A percentile compares a stretch with the other conserved stretches of the same genome.
Conservation (phyloP, 2,797 vertebrate genomes). For the Myiotriccus ornatus region DNA sequence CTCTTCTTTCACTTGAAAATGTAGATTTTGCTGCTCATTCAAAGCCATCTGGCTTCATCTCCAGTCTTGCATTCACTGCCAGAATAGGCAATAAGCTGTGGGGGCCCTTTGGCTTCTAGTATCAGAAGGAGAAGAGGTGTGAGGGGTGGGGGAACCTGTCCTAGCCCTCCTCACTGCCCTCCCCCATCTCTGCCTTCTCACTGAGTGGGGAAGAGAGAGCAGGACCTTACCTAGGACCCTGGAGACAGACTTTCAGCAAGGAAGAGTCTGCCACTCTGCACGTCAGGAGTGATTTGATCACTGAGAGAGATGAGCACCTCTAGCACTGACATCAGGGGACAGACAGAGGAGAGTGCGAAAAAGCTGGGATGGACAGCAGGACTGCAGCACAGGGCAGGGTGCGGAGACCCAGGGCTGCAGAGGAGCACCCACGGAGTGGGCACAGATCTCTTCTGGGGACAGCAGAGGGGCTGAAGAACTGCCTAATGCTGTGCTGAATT, state of each 20-base stretch:
- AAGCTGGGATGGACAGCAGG: not conserved
- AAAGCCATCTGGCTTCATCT: not conserved
- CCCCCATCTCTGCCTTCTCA: not conserved
- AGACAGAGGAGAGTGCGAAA: constrained; percentile 68
- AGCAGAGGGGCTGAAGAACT: not conserved
- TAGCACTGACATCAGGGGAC: constrained; percentile 71
- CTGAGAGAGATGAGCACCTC: constrained; percentile 41
- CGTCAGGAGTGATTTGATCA: constrained; percentile 66
- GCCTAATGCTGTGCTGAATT: not conserved
- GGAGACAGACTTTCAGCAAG: not conserved
- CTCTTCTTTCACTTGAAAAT: not conserved
- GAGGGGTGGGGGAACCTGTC: not conserved
- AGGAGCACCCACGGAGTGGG: not conserved
- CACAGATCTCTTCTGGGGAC: not conserved
- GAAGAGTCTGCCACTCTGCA: constrained; percentile 20
- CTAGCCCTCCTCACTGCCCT: not conserved
- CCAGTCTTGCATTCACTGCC: not conserved
- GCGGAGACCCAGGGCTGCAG: not conserved
- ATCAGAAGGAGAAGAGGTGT: not conserved
- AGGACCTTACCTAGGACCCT: not conserved
- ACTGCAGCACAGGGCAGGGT: not conserved
- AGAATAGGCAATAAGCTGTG: not conserved
- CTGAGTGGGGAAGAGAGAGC: not conserved
- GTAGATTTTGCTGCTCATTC: not conserved
- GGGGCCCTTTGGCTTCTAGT: not conserved